Evolutionary conservation across 2,113 vertebrate species (phyloP), one percentile per base, ranked within the genome.

Genomic region (Cyanoliseus patagonus): DNA sequence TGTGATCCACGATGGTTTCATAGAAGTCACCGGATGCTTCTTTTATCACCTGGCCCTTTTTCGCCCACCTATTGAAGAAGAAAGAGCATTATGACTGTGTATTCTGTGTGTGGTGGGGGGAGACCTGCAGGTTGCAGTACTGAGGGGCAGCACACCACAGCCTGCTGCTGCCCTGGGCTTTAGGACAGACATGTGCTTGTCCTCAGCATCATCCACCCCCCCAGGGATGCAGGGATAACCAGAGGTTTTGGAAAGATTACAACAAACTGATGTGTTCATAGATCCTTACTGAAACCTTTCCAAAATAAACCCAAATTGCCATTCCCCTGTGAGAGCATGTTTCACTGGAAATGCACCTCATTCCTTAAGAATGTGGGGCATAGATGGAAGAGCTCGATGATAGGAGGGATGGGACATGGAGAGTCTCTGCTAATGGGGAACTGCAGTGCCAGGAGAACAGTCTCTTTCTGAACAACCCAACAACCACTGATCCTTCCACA

Each of bases 1-100:
- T 99, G 95, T 99, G 98, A 96, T 99, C 99, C 97, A 99, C 99
- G 0, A 99, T 96, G 31, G 99, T 99, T 80, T 99, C 99, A 1
- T 99, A 99, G 6, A 98, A 98, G 96, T 99, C 99, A 14, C 99
- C 99, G 0, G 98, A 98, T 5, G 99, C 98, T 84, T 99, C 99
- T 92, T 99, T 99, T 96, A 99, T 99, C 51, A 99, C 96, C 53
- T 98, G 99, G 59, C 99, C 99, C 63, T 99, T 98, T 97, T 99
- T 99, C 1, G 99, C 99, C 99, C 99, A 99, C 98, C 99, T 99
- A 96, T 20, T 64, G 77, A 31, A 70, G 69, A 28, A 95, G 74
- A 42, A 69, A 91, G 59, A 74, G 25, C 44, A 6, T 52, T 0
- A 0, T 17, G 1, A 1, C 23, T 7, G 52, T 7, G 64, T 24